Conservation (phyloP, 2,797 vertebrate genomes). For the Caiman crocodilus region DNA sequence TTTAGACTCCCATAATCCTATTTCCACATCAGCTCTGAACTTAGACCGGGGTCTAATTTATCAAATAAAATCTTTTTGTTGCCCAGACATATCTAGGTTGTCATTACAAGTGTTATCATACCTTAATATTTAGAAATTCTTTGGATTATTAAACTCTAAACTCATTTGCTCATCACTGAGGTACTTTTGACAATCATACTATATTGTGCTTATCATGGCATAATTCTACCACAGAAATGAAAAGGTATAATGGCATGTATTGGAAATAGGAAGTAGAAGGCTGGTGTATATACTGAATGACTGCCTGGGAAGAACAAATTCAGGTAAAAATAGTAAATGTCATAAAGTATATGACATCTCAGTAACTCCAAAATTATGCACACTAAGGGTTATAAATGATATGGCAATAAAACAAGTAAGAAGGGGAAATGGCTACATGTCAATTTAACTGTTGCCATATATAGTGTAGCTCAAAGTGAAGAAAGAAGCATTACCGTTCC, state of each 20-base stretch:
- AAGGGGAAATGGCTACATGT: neutral
- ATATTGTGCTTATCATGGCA: neutral
- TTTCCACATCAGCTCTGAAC: slow-evolving; percentile 2
- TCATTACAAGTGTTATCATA: neutral
- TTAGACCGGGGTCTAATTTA: slow-evolving; percentile 28
- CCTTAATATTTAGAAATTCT: neutral
- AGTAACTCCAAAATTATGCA: slow-evolving; percentile 4
- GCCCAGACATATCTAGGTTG: neutral
- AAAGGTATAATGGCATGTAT: neutral
- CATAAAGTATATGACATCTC: neutral
- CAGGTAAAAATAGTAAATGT: slow-evolving; percentile 27
- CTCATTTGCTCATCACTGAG: neutral
- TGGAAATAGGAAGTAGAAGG: neutral
- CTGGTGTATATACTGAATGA: neutral
- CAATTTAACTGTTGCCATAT: slow-evolving; percentile 22
- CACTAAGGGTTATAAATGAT: neutral
- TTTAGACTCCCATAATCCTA: slow-evolving; percentile 31
- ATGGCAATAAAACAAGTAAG: neutral
- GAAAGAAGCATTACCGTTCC: neutral
- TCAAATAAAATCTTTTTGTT: slow-evolving; percentile 47
- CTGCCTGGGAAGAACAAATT: neutral
- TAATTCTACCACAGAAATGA: slow-evolving; percentile 1
- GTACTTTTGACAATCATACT: neutral
- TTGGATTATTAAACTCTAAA: neutral
- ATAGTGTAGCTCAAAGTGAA: neutral